Evolutionary conservation across 64 coral and sea anemone genomes (phyloP).

Genomic region (Montipora efflorescens): DNA sequence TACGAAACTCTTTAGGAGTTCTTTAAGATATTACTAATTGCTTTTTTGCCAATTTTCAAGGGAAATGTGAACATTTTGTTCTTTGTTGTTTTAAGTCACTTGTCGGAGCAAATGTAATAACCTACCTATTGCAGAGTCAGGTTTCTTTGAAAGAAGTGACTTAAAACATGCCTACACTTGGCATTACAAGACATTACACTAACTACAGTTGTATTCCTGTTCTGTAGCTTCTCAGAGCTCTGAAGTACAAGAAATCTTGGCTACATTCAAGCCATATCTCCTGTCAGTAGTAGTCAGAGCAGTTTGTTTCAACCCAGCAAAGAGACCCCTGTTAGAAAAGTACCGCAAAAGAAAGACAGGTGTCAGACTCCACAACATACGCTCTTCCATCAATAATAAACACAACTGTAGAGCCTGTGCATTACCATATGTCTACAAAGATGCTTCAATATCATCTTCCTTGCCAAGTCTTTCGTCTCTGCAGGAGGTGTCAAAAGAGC

Average conservation of each 20-base stretch:
- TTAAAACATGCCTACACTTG: slow-evolving; percentile 3
- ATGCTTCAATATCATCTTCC: slow-evolving; percentile 37
- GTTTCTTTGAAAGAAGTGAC: slow-evolving; percentile 3
- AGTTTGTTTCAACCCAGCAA: slow-evolving; percentile 50
- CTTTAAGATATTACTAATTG: neutral
- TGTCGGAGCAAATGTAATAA: too few species aligned
- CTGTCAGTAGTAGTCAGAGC: slow-evolving; percentile 29
- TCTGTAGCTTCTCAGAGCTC: slow-evolving; percentile 56
- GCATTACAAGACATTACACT: neutral
- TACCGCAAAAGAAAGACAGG: slow-evolving; percentile 41
- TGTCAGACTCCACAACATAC: slow-evolving; percentile 37
- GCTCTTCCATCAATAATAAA: slow-evolving; percentile 46
- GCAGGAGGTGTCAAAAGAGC: slow-evolving; percentile 33
- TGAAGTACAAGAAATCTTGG: slow-evolving; percentile 47
- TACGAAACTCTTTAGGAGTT: neutral
- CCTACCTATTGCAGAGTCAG: neutral
- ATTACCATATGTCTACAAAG: slow-evolving; percentile 55
- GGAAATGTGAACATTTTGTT: too few species aligned
- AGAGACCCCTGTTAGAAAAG: too few species aligned
- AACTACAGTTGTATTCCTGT: slow-evolving; percentile 21
- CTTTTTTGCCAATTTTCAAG: too few species aligned
- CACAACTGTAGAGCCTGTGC: slow-evolving; percentile 55
- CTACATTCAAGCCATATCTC: slow-evolving; percentile 67
- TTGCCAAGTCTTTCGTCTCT: slow-evolving; percentile 62
- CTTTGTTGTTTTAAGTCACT: too few species aligned